These are phyloP conservation scores for Xenops minutus DNA, from an alignment of 2,797 vertebrate genomes.

Conservation along the genomic window DNA sequence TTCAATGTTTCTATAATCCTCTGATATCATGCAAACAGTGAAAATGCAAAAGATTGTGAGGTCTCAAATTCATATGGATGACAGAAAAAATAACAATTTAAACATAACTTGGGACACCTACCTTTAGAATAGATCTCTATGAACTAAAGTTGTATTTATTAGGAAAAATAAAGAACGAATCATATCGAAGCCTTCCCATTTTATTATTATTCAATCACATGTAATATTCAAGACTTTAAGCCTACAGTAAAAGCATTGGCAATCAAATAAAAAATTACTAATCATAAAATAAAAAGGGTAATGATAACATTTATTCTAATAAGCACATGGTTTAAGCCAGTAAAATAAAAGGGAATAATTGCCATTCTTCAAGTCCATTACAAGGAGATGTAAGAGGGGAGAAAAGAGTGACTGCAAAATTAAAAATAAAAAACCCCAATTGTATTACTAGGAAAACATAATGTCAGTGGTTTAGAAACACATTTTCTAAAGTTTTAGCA, in stretches of 20 bases:
- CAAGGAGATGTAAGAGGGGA: background rate
- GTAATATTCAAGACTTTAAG: conserved; percentile 42
- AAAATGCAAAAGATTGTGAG: background rate
- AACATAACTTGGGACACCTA: background rate
- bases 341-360: conserved; percentile 65
- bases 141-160: background rate
- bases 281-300: conserved; percentile 56
- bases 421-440: background rate
- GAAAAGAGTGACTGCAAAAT: background rate
- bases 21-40: background rate
- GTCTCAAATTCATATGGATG: background rate
- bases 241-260: conserved; percentile 39
- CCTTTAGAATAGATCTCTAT: background rate
- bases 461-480: background rate
- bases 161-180: background rate
- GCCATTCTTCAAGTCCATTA: conserved; percentile 17
- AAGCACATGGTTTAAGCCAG: conserved; percentile 38
- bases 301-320: conserved; percentile 60
- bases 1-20: background rate
- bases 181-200: background rate
- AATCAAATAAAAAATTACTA: conserved; percentile 63
- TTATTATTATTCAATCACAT: conserved; percentile 14
- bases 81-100: background rate
- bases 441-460: background rate
- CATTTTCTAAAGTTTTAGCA: conserved; percentile 28